A percentile compares a stretch with the other conserved stretches of the same genome.
phyloP scores from a whole-genome alignment of 2,888 invertebrate genomes.

The Bellardia bayeri region DNA sequence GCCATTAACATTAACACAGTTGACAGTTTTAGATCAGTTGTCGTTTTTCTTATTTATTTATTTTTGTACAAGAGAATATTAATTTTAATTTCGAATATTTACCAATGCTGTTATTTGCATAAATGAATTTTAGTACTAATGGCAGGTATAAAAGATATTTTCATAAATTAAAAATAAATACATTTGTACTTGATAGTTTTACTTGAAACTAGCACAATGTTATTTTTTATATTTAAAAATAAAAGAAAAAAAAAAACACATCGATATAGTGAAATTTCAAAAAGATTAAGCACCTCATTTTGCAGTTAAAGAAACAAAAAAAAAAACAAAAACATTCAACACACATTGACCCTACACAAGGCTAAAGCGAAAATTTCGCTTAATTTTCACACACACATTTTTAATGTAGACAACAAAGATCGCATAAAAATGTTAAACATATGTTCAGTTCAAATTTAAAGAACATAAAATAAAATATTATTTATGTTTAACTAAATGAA shows the following conservation, averaged over 20 bases:
- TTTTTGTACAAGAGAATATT: slow-evolving; percentile 15
- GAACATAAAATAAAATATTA: slow-evolving; percentile 32
- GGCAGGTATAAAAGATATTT: not conserved
- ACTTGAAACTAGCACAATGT: slow-evolving; percentile 37
- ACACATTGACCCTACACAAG: slow-evolving; percentile 59
- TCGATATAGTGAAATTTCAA: slow-evolving; percentile 16
- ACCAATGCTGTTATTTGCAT: slow-evolving; percentile 33
- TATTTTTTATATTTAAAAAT: not conserved
- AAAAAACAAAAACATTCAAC: not conserved
- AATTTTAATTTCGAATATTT: slow-evolving; percentile 22
- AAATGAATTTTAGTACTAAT: slow-evolving; percentile 18
- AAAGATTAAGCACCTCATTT: slow-evolving; percentile 3
- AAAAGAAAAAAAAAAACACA: not conserved
- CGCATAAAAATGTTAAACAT: slow-evolving; percentile 25
- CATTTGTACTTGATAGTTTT: not conserved
- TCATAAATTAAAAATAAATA: not conserved
- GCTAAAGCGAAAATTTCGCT: slow-evolving; percentile 15
- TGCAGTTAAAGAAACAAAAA: too few relatives aligned
- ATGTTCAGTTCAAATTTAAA: slow-evolving; percentile 44
- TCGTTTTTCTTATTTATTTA: not conserved
- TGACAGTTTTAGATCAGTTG: slow-evolving; percentile 61
- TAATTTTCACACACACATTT: slow-evolving; percentile 5
- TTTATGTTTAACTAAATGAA: slow-evolving; percentile 27
- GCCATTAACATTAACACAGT: slow-evolving; percentile 53
- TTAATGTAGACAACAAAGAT: slow-evolving; percentile 9